These are phyloP conservation scores for Periophthalmus magnuspinnatus DNA, from an alignment of 2,797 vertebrate genomes.

Conservation along the genomic window DNA sequence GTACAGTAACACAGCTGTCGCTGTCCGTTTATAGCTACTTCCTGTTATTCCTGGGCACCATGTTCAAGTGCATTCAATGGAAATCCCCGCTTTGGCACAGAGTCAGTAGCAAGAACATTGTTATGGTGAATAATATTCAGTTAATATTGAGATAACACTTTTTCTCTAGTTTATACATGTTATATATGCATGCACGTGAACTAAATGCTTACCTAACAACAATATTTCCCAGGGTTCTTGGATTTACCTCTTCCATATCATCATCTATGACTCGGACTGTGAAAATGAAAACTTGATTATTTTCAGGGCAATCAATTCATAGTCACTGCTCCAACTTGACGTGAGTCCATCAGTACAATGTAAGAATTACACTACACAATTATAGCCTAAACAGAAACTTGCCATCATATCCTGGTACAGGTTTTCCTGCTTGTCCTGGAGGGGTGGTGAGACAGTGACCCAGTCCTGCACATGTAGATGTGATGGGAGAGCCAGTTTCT, in stretches of 20 bases:
- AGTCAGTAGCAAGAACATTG: slow-evolving; percentile 23
- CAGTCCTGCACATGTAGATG: slow-evolving; percentile 88
- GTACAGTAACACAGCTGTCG: slow-evolving; percentile 35
- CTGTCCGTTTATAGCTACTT: slow-evolving; percentile 39
- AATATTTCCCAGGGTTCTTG: slow-evolving; percentile 89
- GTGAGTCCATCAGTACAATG: background rate
- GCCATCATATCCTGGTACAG: slow-evolving; percentile 96
- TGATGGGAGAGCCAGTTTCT: slow-evolving; percentile 96
- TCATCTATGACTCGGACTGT: slow-evolving; percentile 86
- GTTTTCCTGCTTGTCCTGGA: slow-evolving; percentile 90
- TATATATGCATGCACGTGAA: background rate
- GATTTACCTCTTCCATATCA: slow-evolving; percentile 83
- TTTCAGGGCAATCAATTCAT: slow-evolving; percentile 40
- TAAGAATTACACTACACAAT: background rate
- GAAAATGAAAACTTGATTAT: background rate
- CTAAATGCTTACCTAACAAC: slow-evolving; percentile 88
- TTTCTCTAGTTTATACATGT: background rate
- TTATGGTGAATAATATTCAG: slow-evolving; percentile 8
- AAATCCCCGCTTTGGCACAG: slow-evolving; percentile 38
- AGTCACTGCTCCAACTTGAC: slow-evolving; percentile 19
- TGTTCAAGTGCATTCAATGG: slow-evolving; percentile 27
- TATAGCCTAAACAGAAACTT: slow-evolving; percentile 13
- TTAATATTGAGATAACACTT: background rate
- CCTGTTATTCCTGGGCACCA: slow-evolving; percentile 8
- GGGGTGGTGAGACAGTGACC: slow-evolving; percentile 87